A percentile compares a stretch with the other conserved stretches of the same genome.
Evolutionary conservation across 2,797 vertebrate genomes (phyloP).

Genomic region (Aldrovandia affinis): DNA sequence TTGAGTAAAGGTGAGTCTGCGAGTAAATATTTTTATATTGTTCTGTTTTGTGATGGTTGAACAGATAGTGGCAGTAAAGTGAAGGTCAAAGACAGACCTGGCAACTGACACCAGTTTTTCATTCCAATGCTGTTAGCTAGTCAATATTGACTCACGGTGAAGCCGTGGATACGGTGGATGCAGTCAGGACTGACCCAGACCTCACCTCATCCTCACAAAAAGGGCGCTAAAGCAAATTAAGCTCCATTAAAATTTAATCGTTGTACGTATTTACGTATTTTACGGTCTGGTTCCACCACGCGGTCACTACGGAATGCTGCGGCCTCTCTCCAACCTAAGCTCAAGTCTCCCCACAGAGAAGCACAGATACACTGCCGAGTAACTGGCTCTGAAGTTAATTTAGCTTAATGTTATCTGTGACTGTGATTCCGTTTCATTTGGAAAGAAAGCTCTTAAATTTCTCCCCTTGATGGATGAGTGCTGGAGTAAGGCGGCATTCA

Average conservation of each 20-base stretch:
- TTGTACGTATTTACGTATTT: background rate
- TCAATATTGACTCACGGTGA: slow-evolving; percentile 25
- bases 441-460: slow-evolving; percentile 16
- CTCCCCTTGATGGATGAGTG: background rate
- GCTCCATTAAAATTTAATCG: background rate
- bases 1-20: no score
- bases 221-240: background rate
- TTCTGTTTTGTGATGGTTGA: background rate
- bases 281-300: background rate
- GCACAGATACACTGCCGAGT: background rate
- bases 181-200: background rate
- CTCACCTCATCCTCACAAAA: background rate
- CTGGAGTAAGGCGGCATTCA: background rate
- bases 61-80: background rate
- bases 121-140: slow-evolving; percentile 27
- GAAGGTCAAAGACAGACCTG: slow-evolving; percentile 33
- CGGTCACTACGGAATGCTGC: background rate
- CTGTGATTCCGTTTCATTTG: slow-evolving; percentile 30
- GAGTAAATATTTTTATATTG: background rate
- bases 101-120: slow-evolving; percentile 18
- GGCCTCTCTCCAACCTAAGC: background rate
- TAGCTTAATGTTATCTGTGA: slow-evolving; percentile 11
- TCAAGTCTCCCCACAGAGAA: background rate
- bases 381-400: background rate
- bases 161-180: slow-evolving; percentile 2